phyloP scores from a whole-genome alignment of 2,888 invertebrate genomes.

The Sceliomorpha sp. region DNA sequence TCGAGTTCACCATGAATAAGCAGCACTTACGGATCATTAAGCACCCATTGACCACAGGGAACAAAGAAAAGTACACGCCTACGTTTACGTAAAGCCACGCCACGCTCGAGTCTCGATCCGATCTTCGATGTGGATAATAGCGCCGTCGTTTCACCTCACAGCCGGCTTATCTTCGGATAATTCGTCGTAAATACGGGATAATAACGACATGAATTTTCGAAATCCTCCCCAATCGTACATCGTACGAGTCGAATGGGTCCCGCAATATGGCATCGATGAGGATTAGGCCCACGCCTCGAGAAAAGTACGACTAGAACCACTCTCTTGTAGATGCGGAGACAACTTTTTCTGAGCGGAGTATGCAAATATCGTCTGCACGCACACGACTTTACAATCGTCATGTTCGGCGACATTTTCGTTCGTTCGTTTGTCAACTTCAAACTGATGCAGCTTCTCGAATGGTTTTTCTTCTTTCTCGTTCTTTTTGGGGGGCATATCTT shows the following conservation, averaged over 20 bases:
- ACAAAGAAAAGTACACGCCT: slow-evolving; percentile 49
- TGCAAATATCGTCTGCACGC: not conserved
- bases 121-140: slow-evolving; percentile 47
- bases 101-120: slow-evolving; percentile 21
- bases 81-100: slow-evolving; percentile 47
- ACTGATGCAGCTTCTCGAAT: not conserved
- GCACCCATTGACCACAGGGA: slow-evolving; percentile 58
- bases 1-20: slow-evolving; percentile 59
- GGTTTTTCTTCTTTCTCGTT: no score
- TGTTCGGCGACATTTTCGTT: not conserved
- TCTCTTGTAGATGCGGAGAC: not conserved
- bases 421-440: not conserved
- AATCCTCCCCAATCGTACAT: slow-evolving; percentile 28
- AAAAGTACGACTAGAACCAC: not conserved
- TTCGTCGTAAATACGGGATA: slow-evolving; percentile 54
- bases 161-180: slow-evolving; percentile 23
- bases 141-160: slow-evolving; percentile 5
- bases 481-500: no score
- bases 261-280: slow-evolving; percentile 3
- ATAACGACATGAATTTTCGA: slow-evolving; percentile 52
- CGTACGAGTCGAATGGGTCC: slow-evolving; percentile 17
- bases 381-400: not conserved
- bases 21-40: slow-evolving; percentile 63
- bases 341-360: not conserved
- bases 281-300: slow-evolving; percentile 14